Evolutionary conservation across 1,140 invertebrate species (phyloP).

Genomic region (Lepidostoma basale): DNA sequence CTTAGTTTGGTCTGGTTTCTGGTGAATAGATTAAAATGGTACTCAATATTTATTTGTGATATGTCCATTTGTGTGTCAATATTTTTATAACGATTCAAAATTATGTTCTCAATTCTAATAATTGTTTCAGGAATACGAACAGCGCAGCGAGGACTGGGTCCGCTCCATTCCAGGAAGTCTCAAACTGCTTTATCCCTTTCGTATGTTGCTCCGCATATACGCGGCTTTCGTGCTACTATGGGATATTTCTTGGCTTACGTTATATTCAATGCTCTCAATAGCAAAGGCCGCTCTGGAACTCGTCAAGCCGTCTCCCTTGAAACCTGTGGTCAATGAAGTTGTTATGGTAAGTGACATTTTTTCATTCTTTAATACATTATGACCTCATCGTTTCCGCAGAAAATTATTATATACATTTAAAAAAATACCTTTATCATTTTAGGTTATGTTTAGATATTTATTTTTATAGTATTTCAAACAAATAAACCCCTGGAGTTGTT

Average conservation of each 20-base stretch:
- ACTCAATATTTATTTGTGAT: background rate
- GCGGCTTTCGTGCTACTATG: constrained; percentile 61
- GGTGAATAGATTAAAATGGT: background rate
- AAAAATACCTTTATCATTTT: too few relatives aligned
- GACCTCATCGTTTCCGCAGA: too few relatives aligned
- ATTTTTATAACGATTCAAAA: too few relatives aligned
- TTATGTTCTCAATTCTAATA: background rate
- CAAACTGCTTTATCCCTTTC: constrained; percentile 51
- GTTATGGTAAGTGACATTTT: constrained; percentile 67
- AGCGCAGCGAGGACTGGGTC: constrained; percentile 17
- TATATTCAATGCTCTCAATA: constrained; percentile 62
- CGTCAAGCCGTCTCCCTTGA: constrained; percentile 62
- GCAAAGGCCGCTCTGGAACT: constrained; percentile 61
- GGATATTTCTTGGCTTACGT: constrained; percentile 61
- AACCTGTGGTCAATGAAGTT: constrained; percentile 64
- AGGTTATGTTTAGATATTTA: too few relatives aligned
- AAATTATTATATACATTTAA: too few relatives aligned
- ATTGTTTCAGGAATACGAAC: constrained; percentile 12
- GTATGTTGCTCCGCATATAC: constrained; percentile 63
- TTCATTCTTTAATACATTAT: too few relatives aligned
- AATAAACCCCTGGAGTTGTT: too few relatives aligned
- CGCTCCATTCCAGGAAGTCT: constrained; percentile 21
- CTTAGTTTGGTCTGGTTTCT: background rate
- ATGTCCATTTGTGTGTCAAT: too few relatives aligned
- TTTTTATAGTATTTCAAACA: too few relatives aligned